A percentile compares a stretch with the other conserved stretches of the same genome.
phyloP scores from a whole-genome alignment of 2,888 invertebrate genomes.

The Cephus pygmeus region DNA sequence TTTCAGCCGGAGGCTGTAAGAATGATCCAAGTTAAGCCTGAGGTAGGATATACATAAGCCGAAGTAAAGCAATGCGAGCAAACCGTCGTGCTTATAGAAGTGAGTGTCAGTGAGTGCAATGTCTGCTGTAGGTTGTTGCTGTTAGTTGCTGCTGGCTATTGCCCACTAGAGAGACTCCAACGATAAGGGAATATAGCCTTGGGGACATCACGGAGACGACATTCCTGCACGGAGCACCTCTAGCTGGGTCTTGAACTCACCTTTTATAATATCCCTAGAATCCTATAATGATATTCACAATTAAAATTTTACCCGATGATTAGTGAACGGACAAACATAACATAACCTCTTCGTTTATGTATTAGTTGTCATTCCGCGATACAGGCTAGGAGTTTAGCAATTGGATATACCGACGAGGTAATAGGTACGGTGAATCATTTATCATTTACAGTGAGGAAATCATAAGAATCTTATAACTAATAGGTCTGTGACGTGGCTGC shows the following conservation, averaged over 20 bases:
- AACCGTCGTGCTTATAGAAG: neutral
- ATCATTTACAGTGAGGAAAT: neutral
- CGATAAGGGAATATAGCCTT: conserved; percentile 36
- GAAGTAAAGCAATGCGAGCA: neutral
- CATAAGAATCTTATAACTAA: conserved; percentile 31
- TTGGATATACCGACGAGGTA: no score
- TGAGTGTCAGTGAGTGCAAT: neutral
- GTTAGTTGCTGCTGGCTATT: neutral
- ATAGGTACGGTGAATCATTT: neutral
- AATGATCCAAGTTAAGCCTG: neutral
- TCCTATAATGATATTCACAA: neutral
- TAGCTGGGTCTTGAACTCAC: neutral
- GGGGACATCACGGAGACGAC: conserved; percentile 33
- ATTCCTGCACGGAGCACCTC: conserved; percentile 35
- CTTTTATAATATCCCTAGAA: neutral
- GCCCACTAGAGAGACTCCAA: conserved; percentile 20
- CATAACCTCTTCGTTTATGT: neutral
- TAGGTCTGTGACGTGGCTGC: neutral
- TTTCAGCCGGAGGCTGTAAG: neutral
- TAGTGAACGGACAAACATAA: neutral
- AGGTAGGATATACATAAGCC: neutral
- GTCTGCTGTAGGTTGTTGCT: neutral
- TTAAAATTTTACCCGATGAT: neutral
- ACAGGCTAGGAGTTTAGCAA: neutral
- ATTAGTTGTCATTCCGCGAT: neutral